Conservation (phyloP, 2,888 invertebrate species). For the Dryococelus australis region DNA sequence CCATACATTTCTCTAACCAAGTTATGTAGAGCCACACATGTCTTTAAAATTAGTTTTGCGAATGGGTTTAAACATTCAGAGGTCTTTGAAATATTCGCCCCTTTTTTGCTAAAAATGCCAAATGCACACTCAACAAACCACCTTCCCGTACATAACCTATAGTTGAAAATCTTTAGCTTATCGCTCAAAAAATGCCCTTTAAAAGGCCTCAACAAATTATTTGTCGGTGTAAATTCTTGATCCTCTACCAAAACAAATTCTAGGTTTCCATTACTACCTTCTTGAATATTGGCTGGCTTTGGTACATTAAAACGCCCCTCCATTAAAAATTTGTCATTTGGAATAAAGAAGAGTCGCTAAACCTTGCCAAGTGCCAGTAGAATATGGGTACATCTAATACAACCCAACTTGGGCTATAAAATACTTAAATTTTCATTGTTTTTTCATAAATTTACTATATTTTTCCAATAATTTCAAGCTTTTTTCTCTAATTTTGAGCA, state of each 20-base stretch:
- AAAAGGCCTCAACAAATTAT: background rate
- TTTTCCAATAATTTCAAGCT: too few relatives aligned
- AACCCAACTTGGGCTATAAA: too few relatives aligned
- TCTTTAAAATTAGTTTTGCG: background rate
- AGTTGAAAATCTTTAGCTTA: background rate
- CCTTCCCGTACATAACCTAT: background rate
- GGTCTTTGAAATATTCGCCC: too few relatives aligned
- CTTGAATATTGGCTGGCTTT: background rate
- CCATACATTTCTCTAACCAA: constrained; percentile 19
- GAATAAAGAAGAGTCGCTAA: too few relatives aligned
- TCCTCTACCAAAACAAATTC: background rate
- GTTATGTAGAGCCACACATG: constrained; percentile 13
- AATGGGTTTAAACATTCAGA: background rate
- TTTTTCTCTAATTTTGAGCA: too few relatives aligned
- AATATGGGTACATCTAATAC: too few relatives aligned
- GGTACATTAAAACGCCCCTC: background rate
- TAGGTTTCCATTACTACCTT: background rate
- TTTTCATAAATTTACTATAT: too few relatives aligned
- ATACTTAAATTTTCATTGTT: too few relatives aligned
- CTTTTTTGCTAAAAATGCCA: too few relatives aligned
- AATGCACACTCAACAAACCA: too few relatives aligned
- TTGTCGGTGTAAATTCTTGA: background rate
- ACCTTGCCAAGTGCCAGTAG: too few relatives aligned
- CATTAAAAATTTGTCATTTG: background rate
- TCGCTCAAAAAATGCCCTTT: background rate